phyloP scores from a whole-genome alignment of 2,888 invertebrate genomes.

The Orthosia gracilis region DNA sequence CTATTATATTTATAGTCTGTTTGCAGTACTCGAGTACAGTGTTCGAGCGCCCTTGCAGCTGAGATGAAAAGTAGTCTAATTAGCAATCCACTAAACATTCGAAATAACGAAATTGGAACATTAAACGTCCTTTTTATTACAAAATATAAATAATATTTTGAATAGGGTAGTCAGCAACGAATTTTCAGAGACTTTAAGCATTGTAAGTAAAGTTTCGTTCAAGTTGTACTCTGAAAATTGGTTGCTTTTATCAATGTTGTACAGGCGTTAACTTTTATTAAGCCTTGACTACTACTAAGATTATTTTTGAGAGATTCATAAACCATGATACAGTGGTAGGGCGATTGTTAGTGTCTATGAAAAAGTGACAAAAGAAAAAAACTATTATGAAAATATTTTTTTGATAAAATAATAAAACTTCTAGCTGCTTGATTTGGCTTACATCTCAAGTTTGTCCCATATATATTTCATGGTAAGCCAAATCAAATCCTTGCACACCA shows the following conservation, averaged over 20 bases:
- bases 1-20: conserved; percentile 38
- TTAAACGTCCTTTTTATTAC: conserved; percentile 72
- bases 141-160: conserved; percentile 32
- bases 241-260: conserved; percentile 18
- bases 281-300: background rate
- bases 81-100: conserved; percentile 81
- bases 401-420: too few species aligned
- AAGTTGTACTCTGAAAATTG: conserved; percentile 27
- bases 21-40: conserved; percentile 71
- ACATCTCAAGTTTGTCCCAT: too few species aligned
- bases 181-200: conserved; percentile 31
- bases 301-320: conserved; percentile 3
- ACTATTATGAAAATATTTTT: background rate
- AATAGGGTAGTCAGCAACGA: conserved; percentile 14
- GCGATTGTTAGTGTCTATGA: background rate
- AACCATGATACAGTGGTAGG: background rate
- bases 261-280: conserved; percentile 7
- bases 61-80: conserved; percentile 85
- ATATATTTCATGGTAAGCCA: too few species aligned
- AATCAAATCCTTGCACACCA: too few species aligned
- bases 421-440: too few species aligned
- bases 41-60: conserved; percentile 74
- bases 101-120: conserved; percentile 70
- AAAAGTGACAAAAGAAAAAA: background rate
- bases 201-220: conserved; percentile 13